Conservation (phyloP, 2,113 vertebrate species). For the Craseonycteris thonglongyai region DNA sequence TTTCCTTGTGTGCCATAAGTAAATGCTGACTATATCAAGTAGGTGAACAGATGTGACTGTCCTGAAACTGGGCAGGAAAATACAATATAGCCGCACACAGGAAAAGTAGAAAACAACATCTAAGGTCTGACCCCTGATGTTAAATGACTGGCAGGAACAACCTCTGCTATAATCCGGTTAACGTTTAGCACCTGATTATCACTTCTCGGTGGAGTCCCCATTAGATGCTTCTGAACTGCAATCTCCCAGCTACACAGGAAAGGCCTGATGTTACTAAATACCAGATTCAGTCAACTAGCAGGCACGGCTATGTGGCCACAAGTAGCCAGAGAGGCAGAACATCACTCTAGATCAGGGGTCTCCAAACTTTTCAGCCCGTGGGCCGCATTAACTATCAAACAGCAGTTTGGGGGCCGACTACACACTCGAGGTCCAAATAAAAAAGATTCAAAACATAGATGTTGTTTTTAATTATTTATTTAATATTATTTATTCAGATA, state of each 20-base stretch:
- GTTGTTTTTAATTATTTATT: no score
- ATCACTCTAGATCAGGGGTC: no score
- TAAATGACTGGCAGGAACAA: slow-evolving; percentile 39
- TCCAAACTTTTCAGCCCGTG: no score
- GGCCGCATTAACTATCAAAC: no score
- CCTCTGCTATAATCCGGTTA: slow-evolving; percentile 62
- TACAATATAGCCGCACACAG: not conserved
- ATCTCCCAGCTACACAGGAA: slow-evolving; percentile 26
- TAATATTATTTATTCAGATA: no score
- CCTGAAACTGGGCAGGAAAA: slow-evolving; percentile 40
- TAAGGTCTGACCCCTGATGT: slow-evolving; percentile 25
- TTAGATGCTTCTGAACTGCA: slow-evolving; percentile 61
- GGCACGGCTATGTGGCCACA: slow-evolving; percentile 14
- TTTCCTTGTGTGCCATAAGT: not conserved
- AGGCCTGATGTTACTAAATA: slow-evolving; percentile 10
- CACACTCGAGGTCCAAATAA: no score
- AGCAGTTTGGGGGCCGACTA: no score
- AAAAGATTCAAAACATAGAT: no score
- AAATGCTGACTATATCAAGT: not conserved
- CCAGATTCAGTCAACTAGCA: slow-evolving; percentile 44
- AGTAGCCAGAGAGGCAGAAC: not conserved
- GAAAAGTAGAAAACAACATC: slow-evolving; percentile 5
- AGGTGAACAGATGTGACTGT: not conserved
- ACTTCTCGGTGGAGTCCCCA: slow-evolving; percentile 55
- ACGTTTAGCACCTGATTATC: slow-evolving; percentile 72